Conservation (phyloP, 2,888 invertebrate species). For the Calameuta filiformis region DNA sequence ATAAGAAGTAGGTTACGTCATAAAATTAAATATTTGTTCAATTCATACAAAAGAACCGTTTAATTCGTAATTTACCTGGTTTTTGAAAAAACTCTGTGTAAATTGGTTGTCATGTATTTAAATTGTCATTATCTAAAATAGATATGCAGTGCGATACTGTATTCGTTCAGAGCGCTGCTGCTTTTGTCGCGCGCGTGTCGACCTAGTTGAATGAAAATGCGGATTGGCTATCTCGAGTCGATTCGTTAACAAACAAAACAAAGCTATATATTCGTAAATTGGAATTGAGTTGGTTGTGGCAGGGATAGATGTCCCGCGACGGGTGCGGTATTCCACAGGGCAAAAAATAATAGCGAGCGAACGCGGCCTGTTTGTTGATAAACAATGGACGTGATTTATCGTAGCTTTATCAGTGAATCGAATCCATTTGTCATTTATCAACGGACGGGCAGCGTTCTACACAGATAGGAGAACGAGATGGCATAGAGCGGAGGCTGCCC, state of each 20-base stretch:
- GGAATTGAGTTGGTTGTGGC: slow-evolving; percentile 44
- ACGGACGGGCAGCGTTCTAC: slow-evolving; percentile 14
- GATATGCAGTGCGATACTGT: too few relatives aligned
- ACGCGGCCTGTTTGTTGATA: slow-evolving; percentile 45
- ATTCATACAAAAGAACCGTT: too few relatives aligned
- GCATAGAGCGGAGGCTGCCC: background rate
- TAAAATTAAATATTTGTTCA: too few relatives aligned
- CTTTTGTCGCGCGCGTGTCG: too few relatives aligned
- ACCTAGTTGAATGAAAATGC: too few relatives aligned
- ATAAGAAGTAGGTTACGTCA: too few relatives aligned
- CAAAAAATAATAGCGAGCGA: slow-evolving; percentile 17
- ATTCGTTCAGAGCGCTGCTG: too few relatives aligned
- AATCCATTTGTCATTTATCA: slow-evolving; percentile 52
- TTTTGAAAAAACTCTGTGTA: too few relatives aligned
- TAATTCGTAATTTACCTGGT: too few relatives aligned
- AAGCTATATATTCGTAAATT: slow-evolving; percentile 36
- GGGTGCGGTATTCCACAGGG: background rate
- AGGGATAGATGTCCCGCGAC: slow-evolving; percentile 34
- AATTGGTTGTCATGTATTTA: too few relatives aligned
- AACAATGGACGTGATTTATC: slow-evolving; percentile 51
- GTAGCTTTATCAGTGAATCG: slow-evolving; percentile 49
- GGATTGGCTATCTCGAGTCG: too few relatives aligned
- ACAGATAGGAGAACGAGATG: background rate
- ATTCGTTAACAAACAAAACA: background rate
- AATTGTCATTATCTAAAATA: too few relatives aligned